Evolutionary conservation across 2,797 vertebrate genomes (phyloP), one percentile per base, ranked within the genome.

Genomic region (Lagocephalus sceleratus): DNA sequence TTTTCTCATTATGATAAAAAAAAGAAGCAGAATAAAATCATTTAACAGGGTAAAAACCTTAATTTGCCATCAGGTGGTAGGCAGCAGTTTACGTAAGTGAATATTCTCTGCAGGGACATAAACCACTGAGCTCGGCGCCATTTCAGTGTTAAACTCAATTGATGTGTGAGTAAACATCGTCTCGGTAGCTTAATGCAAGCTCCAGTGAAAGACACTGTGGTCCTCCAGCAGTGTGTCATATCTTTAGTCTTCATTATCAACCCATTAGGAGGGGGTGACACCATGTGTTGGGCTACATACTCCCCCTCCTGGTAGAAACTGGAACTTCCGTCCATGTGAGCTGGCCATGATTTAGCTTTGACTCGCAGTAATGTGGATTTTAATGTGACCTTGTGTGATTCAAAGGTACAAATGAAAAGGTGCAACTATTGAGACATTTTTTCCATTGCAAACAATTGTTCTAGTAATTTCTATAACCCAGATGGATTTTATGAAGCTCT

Each of bases 221-320:
- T 10, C 25, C 43, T 43, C 16, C 53, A 16, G 9, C 42, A 71
- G 47, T 48, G 47, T 70, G 68, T 57, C 21, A 66, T 60, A 60
- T 75, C 63, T 79, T 63, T 25, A 68, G 15, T 40, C 16, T n/a
- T 57, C 60, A 68, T 76, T 48, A 79, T 49, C 22, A 65, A 41
- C 21, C 53, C 38, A 73, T 73, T 65, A 71, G 38, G 20, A 54
- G 25, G 20, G 16, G 54, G 47, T 70, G 43, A 29, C 12, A 59
- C 21, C 17, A 64, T 76, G 25, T 57, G 17, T 54, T 49, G 45
- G 59, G 42, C 54, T 72, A 63, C 55, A 68, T 40, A 51, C 74
- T 76, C 82, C 87, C 68, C 48, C 85, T 82, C 52, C 70, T 86
- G 87, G 80, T 51, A 43, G 25, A 77, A 62, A 0, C 1, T 6